A percentile compares a stretch with the other conserved stretches of the same genome.
These are phyloP conservation scores for Chymomyza caudatula DNA, from an alignment of 2,888 invertebrate species.

Conservation along the genomic window DNA sequence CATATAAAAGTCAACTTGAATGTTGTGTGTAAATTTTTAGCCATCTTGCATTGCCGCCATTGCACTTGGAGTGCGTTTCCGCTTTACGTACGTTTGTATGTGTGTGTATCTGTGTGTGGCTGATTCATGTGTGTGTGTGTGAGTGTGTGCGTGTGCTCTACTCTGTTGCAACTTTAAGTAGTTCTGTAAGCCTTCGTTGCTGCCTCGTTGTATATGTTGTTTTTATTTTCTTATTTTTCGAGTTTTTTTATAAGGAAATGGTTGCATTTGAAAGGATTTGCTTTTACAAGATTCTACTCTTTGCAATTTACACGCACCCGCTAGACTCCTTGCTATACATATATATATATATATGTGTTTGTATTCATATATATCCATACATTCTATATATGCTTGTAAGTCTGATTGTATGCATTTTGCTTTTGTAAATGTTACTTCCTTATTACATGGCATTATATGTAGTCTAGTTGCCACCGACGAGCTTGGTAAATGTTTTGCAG, in stretches of 20 bases:
- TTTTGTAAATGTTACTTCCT: slow-evolving; percentile 70
- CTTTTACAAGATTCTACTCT: slow-evolving; percentile 72
- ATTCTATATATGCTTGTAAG: not conserved
- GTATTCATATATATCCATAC: slow-evolving; percentile 15
- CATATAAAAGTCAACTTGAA: slow-evolving; percentile 69
- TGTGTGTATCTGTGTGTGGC: slow-evolving; percentile 3
- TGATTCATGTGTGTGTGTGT: slow-evolving; percentile 7
- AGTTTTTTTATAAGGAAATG: slow-evolving; percentile 49
- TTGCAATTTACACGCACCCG: slow-evolving; percentile 72
- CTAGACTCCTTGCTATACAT: slow-evolving; percentile 23
- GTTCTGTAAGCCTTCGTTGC: slow-evolving; percentile 33
- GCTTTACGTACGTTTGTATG: slow-evolving; percentile 4
- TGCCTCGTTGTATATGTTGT: not conserved
- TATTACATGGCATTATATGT: slow-evolving; percentile 70
- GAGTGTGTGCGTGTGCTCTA: slow-evolving; percentile 11
- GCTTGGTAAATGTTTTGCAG: slow-evolving; percentile 26
- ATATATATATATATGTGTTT: slow-evolving; percentile 7
- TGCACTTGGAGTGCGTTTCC: no score
- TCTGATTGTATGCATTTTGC: slow-evolving; percentile 59
- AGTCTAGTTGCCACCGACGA: no score
- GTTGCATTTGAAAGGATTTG: slow-evolving; percentile 73
- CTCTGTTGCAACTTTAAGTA: slow-evolving; percentile 68
- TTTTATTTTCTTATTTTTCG: not conserved
- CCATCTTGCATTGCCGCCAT: slow-evolving; percentile 34
- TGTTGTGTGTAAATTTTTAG: slow-evolving; percentile 52